A percentile compares a stretch with the other conserved stretches of the same genome.
Evolutionary conservation across 2,888 invertebrate genomes (phyloP).

Genomic region (Dorcus parallelipipedus): DNA sequence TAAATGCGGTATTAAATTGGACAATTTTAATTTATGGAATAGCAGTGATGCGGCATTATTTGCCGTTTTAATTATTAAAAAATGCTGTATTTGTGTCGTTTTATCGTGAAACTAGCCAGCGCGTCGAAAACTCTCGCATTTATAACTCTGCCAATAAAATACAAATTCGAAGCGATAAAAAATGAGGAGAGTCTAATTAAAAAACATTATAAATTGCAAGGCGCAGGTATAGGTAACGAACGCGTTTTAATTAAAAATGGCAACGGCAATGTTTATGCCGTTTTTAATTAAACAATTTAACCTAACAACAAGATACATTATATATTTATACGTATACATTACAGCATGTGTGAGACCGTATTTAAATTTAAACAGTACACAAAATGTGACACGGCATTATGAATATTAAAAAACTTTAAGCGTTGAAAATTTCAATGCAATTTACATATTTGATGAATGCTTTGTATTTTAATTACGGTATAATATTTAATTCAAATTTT

Average conservation of each 20-base stretch:
- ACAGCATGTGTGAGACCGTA: slow-evolving; percentile 29
- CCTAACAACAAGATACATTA: slow-evolving; percentile 2
- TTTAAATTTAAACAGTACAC: slow-evolving; percentile 37
- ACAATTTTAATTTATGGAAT: too few species aligned
- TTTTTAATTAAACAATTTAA: slow-evolving; percentile 17
- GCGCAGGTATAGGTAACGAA: slow-evolving; percentile 17
- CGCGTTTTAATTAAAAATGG: slow-evolving; percentile 21
- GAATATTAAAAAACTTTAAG: slow-evolving; percentile 50
- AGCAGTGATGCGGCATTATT: too few species aligned
- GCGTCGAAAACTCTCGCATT: too few species aligned
- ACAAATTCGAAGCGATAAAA: not conserved
- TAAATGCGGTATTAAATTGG: too few species aligned
- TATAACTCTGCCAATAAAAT: too few species aligned
- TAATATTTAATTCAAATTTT: slow-evolving; percentile 52
- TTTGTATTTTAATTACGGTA: slow-evolving; percentile 51
- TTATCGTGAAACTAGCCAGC: too few species aligned
- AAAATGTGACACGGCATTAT: slow-evolving; percentile 40
- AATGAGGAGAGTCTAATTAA: slow-evolving; percentile 1
- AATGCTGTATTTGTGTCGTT: too few species aligned
- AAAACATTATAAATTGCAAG: slow-evolving; percentile 3
- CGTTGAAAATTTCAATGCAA: slow-evolving; percentile 49
- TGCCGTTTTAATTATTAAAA: too few species aligned
- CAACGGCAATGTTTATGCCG: slow-evolving; percentile 14
- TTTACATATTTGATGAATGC: slow-evolving; percentile 51
- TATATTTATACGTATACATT: slow-evolving; percentile 12